phyloP scores from a whole-genome alignment of 2,888 invertebrate genomes.

The Agriopis leucophaearia region DNA sequence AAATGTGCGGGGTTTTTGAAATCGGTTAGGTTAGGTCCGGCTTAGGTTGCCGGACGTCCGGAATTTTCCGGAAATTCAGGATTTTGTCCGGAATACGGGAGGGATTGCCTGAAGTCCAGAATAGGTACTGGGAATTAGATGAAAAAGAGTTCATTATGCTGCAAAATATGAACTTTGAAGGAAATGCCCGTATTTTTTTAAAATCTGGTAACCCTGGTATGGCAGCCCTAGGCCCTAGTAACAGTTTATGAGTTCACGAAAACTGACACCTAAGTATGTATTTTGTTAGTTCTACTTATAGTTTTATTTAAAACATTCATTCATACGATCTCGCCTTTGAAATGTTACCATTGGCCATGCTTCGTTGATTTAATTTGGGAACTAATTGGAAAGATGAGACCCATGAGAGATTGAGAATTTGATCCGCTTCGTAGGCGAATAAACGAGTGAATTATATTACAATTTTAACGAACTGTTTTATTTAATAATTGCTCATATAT shows the following conservation, averaged over 20 bases:
- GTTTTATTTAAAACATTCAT: conserved; percentile 14
- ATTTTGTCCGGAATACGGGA: no score
- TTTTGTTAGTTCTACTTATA: conserved; percentile 37
- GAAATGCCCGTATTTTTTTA: no score
- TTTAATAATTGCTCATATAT: no score
- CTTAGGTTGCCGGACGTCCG: no score
- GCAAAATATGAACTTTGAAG: no score
- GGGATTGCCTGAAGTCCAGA: no score
- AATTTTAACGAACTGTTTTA: neutral
- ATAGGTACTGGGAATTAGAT: no score
- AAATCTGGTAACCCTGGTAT: no score
- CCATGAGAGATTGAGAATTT: conserved; percentile 23
- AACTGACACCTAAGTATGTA: conserved; percentile 15
- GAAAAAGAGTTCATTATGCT: no score
- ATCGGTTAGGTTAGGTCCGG: no score
- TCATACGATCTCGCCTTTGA: conserved; percentile 36
- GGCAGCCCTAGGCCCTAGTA: conserved; percentile 40
- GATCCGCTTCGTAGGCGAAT: conserved; percentile 1
- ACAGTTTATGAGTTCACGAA: conserved; percentile 49
- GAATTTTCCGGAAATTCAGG: no score
- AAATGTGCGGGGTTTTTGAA: no score
- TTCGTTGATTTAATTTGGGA: conserved; percentile 22
- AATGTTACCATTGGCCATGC: conserved; percentile 5
- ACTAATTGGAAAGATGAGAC: conserved; percentile 22
- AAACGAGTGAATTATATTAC: neutral